A percentile compares a stretch with the other conserved stretches of the same genome.
Evolutionary conservation across 2,888 invertebrate genomes (phyloP).

Genomic region (Lissocephala sabroskyi): DNA sequence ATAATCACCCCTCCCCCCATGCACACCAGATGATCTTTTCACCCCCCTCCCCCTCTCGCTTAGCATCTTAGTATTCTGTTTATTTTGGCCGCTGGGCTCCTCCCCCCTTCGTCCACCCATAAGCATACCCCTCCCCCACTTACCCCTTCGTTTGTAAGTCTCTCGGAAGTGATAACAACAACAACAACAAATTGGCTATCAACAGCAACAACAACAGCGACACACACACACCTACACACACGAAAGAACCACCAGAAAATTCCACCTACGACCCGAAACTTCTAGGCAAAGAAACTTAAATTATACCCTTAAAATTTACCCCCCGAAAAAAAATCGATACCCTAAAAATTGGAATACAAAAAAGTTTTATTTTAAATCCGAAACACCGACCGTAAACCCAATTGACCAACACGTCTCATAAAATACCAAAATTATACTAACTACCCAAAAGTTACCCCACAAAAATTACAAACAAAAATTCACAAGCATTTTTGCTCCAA

Average conservation of each 20-base stretch:
- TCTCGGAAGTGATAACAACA: too few relatives aligned
- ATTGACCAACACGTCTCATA: slow-evolving; percentile 15
- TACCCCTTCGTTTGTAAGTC: background rate
- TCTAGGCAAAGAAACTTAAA: too few relatives aligned
- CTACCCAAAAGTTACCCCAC: too few relatives aligned
- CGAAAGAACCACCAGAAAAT: slow-evolving; percentile 10
- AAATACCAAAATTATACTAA: slow-evolving; percentile 14
- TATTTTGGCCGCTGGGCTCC: slow-evolving; percentile 3
- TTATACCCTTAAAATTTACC: too few relatives aligned
- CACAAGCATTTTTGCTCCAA: slow-evolving; percentile 13
- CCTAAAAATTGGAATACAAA: too few relatives aligned
- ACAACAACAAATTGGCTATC: background rate
- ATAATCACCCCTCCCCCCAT: background rate
- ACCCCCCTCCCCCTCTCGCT: background rate
- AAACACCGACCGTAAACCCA: too few relatives aligned
- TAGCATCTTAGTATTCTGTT: slow-evolving; percentile 8
- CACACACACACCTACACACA: slow-evolving; percentile 14
- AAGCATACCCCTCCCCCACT: background rate
- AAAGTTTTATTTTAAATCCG: too few relatives aligned
- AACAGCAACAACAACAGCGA: slow-evolving; percentile 9
- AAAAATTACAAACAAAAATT: slow-evolving; percentile 1
- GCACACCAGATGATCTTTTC: background rate
- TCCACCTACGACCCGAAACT: too few relatives aligned
- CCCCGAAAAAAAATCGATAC: too few relatives aligned
- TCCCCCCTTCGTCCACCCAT: background rate